Percentiles rank a stretch among this genome's conserved stretches.
These are phyloP conservation scores for Aptenodytes forsteri DNA, from an alignment of 2,113 vertebrate genomes.

Conservation along the genomic window DNA sequence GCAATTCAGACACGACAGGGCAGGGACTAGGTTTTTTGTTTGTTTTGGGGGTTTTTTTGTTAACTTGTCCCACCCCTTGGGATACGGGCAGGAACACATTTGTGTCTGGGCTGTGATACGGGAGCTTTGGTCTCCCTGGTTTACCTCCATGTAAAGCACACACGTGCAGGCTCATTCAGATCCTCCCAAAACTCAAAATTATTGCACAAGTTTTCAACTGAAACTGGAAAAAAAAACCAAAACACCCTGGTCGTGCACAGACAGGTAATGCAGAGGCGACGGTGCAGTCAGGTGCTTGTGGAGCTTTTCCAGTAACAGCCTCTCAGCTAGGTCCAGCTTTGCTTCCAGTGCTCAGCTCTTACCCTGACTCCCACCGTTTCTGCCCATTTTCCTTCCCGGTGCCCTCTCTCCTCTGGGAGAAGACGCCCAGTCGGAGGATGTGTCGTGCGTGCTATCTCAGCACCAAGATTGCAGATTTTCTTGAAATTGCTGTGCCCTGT, in stretches of 20 bases:
- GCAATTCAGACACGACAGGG: not conserved
- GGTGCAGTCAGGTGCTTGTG: not conserved
- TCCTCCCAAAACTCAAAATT: not conserved
- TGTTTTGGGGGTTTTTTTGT: not conserved
- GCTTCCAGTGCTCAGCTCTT: not conserved
- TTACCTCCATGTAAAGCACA: not conserved
- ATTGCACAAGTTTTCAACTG: not conserved
- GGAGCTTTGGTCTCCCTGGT: not conserved
- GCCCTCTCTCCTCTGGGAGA: not conserved
- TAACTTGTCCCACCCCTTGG: not conserved
- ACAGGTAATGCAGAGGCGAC: fast-evolving
- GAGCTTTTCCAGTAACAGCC: not conserved
- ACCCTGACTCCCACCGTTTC: not conserved
- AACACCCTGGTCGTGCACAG: not conserved
- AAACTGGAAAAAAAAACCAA: not conserved
- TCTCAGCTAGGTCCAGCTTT: not conserved
- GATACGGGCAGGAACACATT: not conserved
- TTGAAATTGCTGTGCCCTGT: too few species aligned
- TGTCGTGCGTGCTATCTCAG: not conserved
- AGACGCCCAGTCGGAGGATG: not conserved
- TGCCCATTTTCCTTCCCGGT: not conserved
- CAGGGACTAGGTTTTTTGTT: not conserved
- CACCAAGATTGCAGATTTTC: not conserved
- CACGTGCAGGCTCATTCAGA: not conserved
- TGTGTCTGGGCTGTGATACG: not conserved